phyloP scores from a whole-genome alignment of 2,888 invertebrate genomes.

The Mesopsocus fuscifrons region DNA sequence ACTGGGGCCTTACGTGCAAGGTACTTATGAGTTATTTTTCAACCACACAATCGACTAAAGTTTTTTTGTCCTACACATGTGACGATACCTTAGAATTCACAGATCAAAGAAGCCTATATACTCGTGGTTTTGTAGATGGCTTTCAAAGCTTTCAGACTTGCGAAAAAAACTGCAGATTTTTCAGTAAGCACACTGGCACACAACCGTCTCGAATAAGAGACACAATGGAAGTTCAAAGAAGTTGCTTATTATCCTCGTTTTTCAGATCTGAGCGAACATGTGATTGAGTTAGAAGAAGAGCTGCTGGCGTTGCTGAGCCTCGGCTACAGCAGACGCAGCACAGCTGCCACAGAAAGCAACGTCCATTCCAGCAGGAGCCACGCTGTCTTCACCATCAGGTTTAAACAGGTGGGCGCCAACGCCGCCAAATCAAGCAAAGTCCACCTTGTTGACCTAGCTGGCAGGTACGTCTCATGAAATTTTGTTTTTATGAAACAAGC shows the following conservation, averaged over 20 bases:
- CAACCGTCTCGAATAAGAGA: not conserved
- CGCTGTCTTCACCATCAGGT: conserved; percentile 25
- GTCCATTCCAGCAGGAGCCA: conserved; percentile 25
- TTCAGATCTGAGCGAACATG: conserved; percentile 42
- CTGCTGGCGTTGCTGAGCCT: conserved; percentile 37
- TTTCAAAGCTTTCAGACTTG: no score
- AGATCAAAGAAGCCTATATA: no score
- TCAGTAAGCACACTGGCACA: no score
- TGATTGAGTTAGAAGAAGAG: conserved; percentile 33
- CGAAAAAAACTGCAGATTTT: no score
- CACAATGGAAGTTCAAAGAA: not conserved
- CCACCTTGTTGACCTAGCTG: conserved; percentile 25
- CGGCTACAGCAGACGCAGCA: conserved; percentile 25
- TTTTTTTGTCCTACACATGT: no score
- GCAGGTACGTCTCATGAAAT: conserved; percentile 23
- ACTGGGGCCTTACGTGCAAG: conserved; percentile 51
- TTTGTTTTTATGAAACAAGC: no score
- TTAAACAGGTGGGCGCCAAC: conserved; percentile 22
- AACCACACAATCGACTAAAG: no score
- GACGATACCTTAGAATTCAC: no score
- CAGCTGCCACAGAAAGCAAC: conserved; percentile 25
- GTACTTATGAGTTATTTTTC: not conserved
- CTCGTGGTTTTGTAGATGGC: no score
- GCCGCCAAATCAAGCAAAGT: conserved; percentile 24
- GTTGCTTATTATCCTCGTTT: conserved; percentile 7